These are phyloP conservation scores for Pipistrellus nathusii DNA, from an alignment of 2,797 vertebrate species.

Conservation along the genomic window DNA sequence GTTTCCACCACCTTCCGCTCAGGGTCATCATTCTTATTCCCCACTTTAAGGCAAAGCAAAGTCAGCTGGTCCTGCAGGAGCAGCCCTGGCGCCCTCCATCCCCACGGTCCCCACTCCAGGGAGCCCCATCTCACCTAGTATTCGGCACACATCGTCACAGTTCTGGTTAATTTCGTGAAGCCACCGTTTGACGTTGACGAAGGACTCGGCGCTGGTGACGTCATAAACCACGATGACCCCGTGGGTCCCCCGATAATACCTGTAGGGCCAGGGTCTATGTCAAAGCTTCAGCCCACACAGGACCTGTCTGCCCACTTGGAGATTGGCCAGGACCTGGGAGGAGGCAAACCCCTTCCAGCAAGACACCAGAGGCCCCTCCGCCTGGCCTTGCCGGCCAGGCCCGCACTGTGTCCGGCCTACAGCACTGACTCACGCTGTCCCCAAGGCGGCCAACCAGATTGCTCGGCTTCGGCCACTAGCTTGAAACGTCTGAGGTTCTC, in stretches of 20 bases:
- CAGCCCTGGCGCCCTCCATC: neutral
- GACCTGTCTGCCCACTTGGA: accelerated
- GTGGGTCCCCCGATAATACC: conserved; percentile 98
- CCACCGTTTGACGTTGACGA: conserved; percentile 99
- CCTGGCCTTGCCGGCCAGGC: accelerated
- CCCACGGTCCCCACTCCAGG: neutral
- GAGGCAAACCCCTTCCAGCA: accelerated
- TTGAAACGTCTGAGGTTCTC: neutral
- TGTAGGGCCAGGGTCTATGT: conserved; percentile 77
- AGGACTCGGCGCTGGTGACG: conserved; percentile 98
- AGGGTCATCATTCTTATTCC: conserved; percentile 99
- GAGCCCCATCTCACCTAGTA: conserved; percentile 92
- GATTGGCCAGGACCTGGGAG: neutral
- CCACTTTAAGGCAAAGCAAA: conserved; percentile 89
- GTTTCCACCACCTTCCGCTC: conserved; percentile 99
- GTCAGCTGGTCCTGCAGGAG: neutral
- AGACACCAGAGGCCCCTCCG: neutral
- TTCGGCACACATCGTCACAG: conserved; percentile 98
- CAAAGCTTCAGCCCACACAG: neutral
- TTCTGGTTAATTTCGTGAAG: conserved; percentile 99
- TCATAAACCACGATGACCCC: conserved; percentile 99
- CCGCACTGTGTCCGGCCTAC: neutral
- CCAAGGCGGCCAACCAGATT: neutral
- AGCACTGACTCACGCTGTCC: neutral
- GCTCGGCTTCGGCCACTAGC: neutral